Base-by-base conservation (phyloP, 2,797 vertebrate genomes). In the Pangasius larnaudii region DNA sequence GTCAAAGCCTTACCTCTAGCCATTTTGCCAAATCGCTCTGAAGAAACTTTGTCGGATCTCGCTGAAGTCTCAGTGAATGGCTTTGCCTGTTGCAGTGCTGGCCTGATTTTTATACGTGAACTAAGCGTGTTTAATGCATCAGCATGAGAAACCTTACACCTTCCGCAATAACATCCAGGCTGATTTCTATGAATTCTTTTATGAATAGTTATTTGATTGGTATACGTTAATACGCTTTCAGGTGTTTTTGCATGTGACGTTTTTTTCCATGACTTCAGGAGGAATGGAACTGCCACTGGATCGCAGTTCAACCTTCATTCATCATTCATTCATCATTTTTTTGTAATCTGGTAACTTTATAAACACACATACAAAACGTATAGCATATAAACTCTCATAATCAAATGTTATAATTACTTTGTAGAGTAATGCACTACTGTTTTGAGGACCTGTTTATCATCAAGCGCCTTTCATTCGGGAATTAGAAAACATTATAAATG, bases 101-200 rank as follows among this genome's bases (percentile, higher is more conserved):
- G 9, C 33, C 77, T 61, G 56, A 86, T 86, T 89, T 92, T 90
- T 92, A 92, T 92, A 91, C 65, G 27, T 85, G 72, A 11, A 4
- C n/a, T 39, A 30, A 27, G 1, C 53, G 79, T 91, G 91, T 90
- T 89, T 91, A 89, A 91, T 92, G 86, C 91, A 92, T 88, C 61
- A 24, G 33, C 63, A 79, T 67, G 56, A 75, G 91, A 89, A 80
- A 91, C 75, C 36, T 24, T 53, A 91, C 58, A 85, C 59, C 72
- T 84, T 89, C 77, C 82, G 72, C 39, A 58, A 63, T n/a, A 83
- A 67, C 81, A 39, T 67, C 61, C 27, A 18, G 46, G 33, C 82
- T 77, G 81, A 88, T 75, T 72, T 85, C 80, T 84, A 85, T 83
- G 65, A 49, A 85, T 87, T 22, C 11, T 14, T 22, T 3, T 3